phyloP scores from a whole-genome alignment of 2,797 vertebrate genomes.

The Pseudotriccus pelzelni region DNA sequence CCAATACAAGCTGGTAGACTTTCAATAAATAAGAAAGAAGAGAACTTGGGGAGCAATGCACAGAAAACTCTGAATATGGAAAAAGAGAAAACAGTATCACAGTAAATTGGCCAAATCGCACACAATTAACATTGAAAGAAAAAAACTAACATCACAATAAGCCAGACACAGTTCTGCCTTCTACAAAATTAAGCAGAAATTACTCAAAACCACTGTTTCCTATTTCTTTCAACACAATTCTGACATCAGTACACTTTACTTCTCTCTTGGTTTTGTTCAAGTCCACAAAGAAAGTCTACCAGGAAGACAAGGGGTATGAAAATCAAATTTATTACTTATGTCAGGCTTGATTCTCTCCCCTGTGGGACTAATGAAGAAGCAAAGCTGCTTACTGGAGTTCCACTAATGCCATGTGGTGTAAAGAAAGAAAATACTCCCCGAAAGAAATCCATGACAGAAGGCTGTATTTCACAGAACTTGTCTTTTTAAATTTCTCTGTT shows the following conservation, averaged over 20 bases:
- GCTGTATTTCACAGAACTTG: background rate
- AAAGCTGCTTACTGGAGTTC: background rate
- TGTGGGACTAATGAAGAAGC: background rate
- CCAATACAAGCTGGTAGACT: background rate
- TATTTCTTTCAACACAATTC: background rate
- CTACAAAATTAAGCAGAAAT: background rate
- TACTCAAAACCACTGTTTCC: background rate
- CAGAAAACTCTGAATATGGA: background rate
- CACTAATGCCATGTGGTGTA: background rate
- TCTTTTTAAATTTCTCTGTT: background rate
- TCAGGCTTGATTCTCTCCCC: background rate
- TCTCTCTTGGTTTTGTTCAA: background rate
- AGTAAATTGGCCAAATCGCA: background rate
- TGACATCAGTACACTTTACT: background rate
- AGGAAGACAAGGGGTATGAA: background rate
- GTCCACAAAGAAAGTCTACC: background rate
- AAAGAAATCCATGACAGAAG: background rate
- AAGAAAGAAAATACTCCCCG: background rate
- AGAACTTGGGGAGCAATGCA: background rate
- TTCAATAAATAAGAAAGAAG: background rate
- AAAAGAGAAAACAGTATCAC: fast-evolving
- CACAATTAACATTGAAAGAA: background rate
- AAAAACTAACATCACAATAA: background rate
- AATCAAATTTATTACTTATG: background rate
- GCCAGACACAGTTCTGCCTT: background rate